These are phyloP conservation scores for Callyntrura guangdongensis DNA, from an alignment of 2,888 invertebrate species.

Conservation along the genomic window DNA sequence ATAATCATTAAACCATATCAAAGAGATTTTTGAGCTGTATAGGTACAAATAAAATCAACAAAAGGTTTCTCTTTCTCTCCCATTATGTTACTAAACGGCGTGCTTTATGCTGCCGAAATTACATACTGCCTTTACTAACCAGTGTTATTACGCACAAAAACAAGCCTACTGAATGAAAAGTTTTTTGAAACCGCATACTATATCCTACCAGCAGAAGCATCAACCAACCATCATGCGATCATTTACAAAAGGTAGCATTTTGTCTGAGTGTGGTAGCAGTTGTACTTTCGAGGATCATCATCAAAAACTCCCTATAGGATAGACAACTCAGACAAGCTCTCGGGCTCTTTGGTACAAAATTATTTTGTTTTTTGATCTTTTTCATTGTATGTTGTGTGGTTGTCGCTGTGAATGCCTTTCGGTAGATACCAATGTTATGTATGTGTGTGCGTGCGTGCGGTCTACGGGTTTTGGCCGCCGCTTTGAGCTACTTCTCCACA, in stretches of 20 bases:
- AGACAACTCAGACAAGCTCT: constrained; percentile 2
- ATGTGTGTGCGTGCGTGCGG: constrained; percentile 15
- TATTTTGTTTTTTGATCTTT: constrained; percentile 19
- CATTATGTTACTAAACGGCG: background rate
- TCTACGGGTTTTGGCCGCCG: background rate
- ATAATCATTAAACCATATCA: constrained; percentile 58
- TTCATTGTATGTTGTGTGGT: background rate
- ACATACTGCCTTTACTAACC: no score
- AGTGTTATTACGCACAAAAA: background rate
- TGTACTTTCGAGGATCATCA: constrained; percentile 10
- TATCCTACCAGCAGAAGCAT: constrained; percentile 16
- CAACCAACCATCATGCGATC: constrained; percentile 22
- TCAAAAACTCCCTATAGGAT: background rate
- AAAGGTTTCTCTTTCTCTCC: constrained; percentile 15
- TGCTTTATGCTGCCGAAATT: background rate
- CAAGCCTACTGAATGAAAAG: constrained; percentile 9
- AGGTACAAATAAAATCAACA: constrained; percentile 36
- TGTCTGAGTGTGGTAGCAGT: background rate
- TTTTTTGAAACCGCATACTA: constrained; percentile 36
- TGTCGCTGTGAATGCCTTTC: background rate
- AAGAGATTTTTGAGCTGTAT: constrained; percentile 57
- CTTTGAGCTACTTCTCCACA: no score
- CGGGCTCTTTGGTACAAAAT: background rate
- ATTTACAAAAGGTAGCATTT: constrained; percentile 13
- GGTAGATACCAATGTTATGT: background rate